Conservation (phyloP, 2,113 vertebrate species). For the Tursiops truncatus region DNA sequence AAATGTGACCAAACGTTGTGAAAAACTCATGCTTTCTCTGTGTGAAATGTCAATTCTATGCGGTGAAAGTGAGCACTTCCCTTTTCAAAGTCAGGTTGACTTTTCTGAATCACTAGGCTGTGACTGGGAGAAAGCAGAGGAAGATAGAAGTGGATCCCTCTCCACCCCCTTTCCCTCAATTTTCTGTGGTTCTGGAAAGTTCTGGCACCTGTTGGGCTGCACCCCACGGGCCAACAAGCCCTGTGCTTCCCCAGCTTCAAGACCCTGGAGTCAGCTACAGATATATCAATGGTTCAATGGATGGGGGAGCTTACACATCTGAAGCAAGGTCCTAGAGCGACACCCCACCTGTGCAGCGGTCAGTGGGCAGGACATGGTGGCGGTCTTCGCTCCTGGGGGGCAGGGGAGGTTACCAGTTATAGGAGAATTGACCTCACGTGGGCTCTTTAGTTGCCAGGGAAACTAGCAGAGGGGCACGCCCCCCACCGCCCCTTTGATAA, state of each 20-base stretch:
- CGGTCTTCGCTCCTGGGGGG: not conserved
- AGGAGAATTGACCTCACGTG: not conserved
- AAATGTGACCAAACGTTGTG: rapidly evolving
- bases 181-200: not conserved
- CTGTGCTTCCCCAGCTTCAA: not conserved
- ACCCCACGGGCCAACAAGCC: not conserved
- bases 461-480: not conserved
- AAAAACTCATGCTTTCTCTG: not conserved
- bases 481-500: not conserved
- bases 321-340: not conserved
- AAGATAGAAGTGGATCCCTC: not conserved
- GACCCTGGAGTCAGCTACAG: not conserved
- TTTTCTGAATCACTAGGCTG: not conserved
- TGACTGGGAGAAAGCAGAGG: not conserved
- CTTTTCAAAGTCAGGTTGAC: not conserved
- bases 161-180: too few relatives aligned
- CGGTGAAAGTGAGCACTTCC: not conserved
- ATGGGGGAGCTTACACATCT: not conserved
- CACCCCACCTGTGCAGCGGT: not conserved
- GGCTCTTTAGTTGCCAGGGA: not conserved
- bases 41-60: not conserved
- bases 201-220: not conserved
- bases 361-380: rapidly evolving
- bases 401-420: not conserved
- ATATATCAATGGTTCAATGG: not conserved